Conservation (phyloP, 2,888 invertebrate genomes). For the Hoplodrina blanda region DNA sequence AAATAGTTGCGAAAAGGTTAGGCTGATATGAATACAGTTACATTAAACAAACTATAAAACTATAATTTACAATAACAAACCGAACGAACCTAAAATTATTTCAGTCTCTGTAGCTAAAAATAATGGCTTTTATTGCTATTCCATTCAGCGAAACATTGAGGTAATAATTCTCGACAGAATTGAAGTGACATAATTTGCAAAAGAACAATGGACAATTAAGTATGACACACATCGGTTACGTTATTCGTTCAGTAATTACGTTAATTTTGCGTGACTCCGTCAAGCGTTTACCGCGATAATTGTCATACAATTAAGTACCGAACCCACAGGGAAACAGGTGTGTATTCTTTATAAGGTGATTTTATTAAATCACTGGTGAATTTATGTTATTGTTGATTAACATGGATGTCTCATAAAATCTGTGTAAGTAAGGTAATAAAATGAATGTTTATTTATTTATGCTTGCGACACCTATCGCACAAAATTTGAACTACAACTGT, state of each 20-base stretch:
- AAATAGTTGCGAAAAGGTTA: neutral
- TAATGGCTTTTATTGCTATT: neutral
- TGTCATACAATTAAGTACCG: constrained; percentile 41
- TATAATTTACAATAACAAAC: neutral
- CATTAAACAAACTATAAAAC: neutral
- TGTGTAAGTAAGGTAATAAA: neutral
- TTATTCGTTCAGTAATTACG: constrained; percentile 34
- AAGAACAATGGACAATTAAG: constrained; percentile 21
- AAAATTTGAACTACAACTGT: too few species aligned
- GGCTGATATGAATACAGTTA: neutral
- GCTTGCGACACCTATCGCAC: too few species aligned
- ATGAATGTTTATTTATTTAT: neutral
- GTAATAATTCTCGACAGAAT: rapidly evolving
- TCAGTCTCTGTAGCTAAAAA: neutral
- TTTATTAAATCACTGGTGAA: constrained; percentile 16
- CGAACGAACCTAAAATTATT: too few species aligned
- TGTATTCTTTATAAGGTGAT: constrained; percentile 34
- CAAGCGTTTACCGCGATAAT: constrained; percentile 27
- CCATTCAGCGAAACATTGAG: neutral
- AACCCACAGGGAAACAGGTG: constrained; percentile 11
- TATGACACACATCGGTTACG: constrained; percentile 6
- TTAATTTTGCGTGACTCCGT: constrained; percentile 34
- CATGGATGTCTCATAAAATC: neutral
- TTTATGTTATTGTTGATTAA: neutral
- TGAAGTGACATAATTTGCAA: neutral